These are phyloP conservation scores for Druon quercuslanigerum DNA, from an alignment of 1,140 invertebrate genomes.

Conservation along the genomic window DNA sequence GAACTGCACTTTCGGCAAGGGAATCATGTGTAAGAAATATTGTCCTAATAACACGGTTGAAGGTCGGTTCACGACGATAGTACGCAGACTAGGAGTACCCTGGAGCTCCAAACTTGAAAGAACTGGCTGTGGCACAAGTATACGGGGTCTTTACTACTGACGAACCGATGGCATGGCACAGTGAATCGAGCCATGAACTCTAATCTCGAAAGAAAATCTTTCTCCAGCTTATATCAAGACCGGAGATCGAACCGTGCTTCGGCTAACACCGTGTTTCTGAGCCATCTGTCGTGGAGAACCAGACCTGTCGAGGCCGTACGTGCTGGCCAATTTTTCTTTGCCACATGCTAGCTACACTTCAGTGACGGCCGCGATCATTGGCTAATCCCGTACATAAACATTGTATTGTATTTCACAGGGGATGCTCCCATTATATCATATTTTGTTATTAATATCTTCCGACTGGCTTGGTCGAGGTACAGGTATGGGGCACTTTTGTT, in stretches of 20 bases:
- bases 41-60: constrained; percentile 11
- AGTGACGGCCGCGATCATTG: constrained; percentile 57
- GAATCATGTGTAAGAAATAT: neutral
- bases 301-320: constrained; percentile 35
- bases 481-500: constrained; percentile 70
- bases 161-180: neutral
- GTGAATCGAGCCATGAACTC: constrained; percentile 14
- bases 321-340: constrained; percentile 34
- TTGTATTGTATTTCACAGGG: constrained; percentile 73
- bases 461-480: constrained; percentile 70
- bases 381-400: constrained; percentile 74
- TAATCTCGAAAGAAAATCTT: constrained; percentile 67
- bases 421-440: constrained; percentile 74
- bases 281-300: constrained; percentile 62
- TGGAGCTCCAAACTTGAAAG: neutral
- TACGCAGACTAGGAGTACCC: neutral
- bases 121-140: no score
- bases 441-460: constrained; percentile 77
- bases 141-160: no score
- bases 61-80: neutral
- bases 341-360: constrained; percentile 63
- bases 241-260: constrained; percentile 51
- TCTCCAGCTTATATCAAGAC: constrained; percentile 59
- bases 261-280: constrained; percentile 49
- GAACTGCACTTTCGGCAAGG: neutral